phyloP scores from a whole-genome alignment of 2,113 vertebrate genomes.

The Lipophrys pholis region DNA sequence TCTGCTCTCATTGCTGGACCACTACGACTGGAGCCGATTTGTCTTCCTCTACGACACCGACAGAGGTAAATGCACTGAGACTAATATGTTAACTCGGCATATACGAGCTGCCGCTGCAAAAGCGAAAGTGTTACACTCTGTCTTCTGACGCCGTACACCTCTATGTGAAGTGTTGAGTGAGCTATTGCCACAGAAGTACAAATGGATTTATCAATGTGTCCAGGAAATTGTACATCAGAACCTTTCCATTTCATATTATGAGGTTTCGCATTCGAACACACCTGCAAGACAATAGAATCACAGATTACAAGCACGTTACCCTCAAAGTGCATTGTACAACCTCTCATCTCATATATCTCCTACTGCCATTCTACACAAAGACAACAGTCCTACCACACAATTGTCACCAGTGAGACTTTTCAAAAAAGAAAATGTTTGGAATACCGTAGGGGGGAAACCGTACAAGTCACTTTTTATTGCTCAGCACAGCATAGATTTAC shows the following conservation, averaged over 20 bases:
- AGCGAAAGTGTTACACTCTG: neutral
- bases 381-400: too few relatives aligned
- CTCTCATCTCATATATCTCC: neutral
- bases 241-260: too few relatives aligned
- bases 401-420: too few relatives aligned
- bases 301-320: neutral
- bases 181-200: neutral
- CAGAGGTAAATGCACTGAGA: constrained; percentile 86
- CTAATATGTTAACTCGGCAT: neutral
- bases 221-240: too few relatives aligned
- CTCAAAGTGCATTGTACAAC: neutral
- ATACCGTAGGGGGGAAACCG: too few relatives aligned
- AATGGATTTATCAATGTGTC: too few relatives aligned
- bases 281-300: too few relatives aligned
- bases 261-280: too few relatives aligned
- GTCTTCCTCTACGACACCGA: constrained; percentile 98
- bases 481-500: too few relatives aligned
- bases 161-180: neutral
- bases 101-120: neutral
- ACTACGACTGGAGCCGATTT: constrained; percentile 96
- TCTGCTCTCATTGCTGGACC: constrained; percentile 92
- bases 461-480: too few relatives aligned
- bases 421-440: too few relatives aligned
- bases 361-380: neutral
- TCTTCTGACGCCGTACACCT: neutral